Conservation (phyloP, 1,140 invertebrate species). For the Parapsyche elsis region DNA sequence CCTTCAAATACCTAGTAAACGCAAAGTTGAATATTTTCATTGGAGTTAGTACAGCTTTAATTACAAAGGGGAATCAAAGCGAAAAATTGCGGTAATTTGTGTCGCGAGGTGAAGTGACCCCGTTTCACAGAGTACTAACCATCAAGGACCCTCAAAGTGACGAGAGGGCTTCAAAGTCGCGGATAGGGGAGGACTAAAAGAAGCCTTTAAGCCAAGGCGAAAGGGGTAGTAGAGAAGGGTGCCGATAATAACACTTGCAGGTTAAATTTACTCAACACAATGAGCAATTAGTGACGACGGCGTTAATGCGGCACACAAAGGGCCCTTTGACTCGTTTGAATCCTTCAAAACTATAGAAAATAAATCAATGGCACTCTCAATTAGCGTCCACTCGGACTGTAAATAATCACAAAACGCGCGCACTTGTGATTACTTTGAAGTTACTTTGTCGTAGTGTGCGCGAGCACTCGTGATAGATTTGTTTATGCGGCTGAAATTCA, state of each 20-base stretch:
- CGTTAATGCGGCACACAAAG: background rate
- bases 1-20: too few relatives aligned
- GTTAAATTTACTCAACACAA: slow-evolving; percentile 37
- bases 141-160: slow-evolving; percentile 2
- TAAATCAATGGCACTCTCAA: too few relatives aligned
- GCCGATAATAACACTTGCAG: slow-evolving; percentile 30
- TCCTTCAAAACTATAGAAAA: too few relatives aligned
- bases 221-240: background rate
- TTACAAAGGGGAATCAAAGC: background rate
- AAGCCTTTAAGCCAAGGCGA: background rate
- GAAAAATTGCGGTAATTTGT: background rate
- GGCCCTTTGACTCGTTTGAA: too few relatives aligned
- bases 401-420: too few relatives aligned
- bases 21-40: too few relatives aligned
- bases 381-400: too few relatives aligned
- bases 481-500: too few relatives aligned
- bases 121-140: background rate
- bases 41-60: too few relatives aligned
- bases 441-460: background rate
- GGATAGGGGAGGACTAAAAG: background rate
- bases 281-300: slow-evolving; percentile 24
- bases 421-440: too few relatives aligned
- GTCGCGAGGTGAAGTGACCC: background rate
- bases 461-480: too few relatives aligned
- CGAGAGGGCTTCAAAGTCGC: slow-evolving; percentile 6